Evolutionary conservation across 2,113 vertebrate species (phyloP).

Genomic region (Epinephelus fuscoguttatus): DNA sequence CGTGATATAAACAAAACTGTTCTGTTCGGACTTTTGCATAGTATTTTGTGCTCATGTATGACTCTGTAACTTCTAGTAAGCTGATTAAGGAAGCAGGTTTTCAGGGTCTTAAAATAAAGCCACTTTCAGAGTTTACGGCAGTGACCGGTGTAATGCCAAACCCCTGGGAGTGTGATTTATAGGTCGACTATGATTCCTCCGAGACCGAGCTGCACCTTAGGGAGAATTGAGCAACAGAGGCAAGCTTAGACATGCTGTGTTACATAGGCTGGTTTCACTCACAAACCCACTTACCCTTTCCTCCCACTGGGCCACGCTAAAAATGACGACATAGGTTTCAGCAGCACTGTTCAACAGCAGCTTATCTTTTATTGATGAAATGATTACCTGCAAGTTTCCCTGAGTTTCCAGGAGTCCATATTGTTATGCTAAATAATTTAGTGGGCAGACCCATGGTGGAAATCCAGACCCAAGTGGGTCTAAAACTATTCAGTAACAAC

Average conservation of each 20-base stretch:
- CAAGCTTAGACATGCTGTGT: constrained; percentile 32
- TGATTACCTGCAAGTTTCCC: constrained; percentile 38
- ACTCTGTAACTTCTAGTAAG: neutral
- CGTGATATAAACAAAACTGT: neutral
- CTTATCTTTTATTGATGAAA: constrained; percentile 58
- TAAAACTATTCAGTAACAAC: constrained; percentile 47
- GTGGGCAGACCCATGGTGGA: constrained; percentile 2
- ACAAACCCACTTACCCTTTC: constrained; percentile 16
- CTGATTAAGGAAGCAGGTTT: neutral
- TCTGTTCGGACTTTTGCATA: neutral
- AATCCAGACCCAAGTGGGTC: constrained; percentile 41
- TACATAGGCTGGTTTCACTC: constrained; percentile 39
- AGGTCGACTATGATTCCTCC: neutral
- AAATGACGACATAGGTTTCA: constrained; percentile 11
- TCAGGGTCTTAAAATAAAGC: neutral
- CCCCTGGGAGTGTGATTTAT: constrained; percentile 7
- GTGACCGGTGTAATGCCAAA: neutral
- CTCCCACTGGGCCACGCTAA: neutral
- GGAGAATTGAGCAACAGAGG: constrained; percentile 22
- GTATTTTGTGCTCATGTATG: neutral
- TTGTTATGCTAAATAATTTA: constrained; percentile 55
- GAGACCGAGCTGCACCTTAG: constrained; percentile 16
- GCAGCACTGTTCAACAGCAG: constrained; percentile 16
- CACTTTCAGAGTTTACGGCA: neutral
- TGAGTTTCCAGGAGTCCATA: constrained; percentile 41